Base-by-base conservation (phyloP, 30 jellyfish, hydroid and myxozoan species). In the Pseudorhiza aurosa region DNA sequence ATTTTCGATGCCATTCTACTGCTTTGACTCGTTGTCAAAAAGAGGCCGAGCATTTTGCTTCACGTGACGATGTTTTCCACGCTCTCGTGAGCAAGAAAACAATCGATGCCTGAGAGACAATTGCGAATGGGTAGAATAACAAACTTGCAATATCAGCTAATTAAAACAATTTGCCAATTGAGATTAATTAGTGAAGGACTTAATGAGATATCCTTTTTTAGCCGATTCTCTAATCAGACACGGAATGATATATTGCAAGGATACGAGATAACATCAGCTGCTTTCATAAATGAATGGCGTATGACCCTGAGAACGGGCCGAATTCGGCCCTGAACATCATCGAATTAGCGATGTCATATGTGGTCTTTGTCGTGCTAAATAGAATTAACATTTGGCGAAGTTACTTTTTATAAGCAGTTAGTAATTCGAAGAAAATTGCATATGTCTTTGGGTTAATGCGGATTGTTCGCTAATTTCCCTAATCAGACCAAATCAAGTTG, bases 221-320 rank as follows among this genome's bases (percentile, higher is more conserved):
- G 86, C 72, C 33, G 86, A 72, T 72, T 72, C 65, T 50, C 59
- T 72, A 47, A 72, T 72, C 74, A 72, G 86, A 72, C 86, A 11
- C 9, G 36, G 59, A 31, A 64, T 64, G 77, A 42, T 31, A 32
- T 64, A 53, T 53, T 19, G 67, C 7, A 36, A 53, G 3, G 7
- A 19, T 18, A 18, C 24, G 6, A 53, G 67, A 53, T 53, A 53
- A 22, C 67, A 53, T 53, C 67, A 53, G 67, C 67, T 36, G 67
- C 67, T 15, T 53, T 53, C 19, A 53, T 19, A 53, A 9, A 53
- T 53, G 67, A 24, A 68, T 68, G 86, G 63, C 86, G 75, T 57
- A 57, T 72, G 86, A 72, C 86, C 86, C 86, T 72, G 60, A 21
- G 63, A 72, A 51, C 32, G 33, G 55, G 30, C 86, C 55, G 58